A percentile compares a stretch with the other conserved stretches of the same genome.
Conservation (phyloP, 2,113 vertebrate species). For the Scomber scombrus region DNA sequence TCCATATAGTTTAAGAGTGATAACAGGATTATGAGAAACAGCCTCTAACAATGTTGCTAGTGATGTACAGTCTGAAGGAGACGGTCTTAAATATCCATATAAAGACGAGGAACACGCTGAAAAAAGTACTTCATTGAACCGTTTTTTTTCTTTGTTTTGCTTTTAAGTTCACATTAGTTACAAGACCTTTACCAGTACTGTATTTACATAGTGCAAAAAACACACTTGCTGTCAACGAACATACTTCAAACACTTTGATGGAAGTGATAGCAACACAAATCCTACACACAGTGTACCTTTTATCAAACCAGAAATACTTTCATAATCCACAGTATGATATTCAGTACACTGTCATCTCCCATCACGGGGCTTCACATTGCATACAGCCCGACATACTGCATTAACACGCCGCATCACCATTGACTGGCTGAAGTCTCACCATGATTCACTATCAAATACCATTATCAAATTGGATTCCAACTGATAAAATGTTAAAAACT, state of each 20-base stretch:
- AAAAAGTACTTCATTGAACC: constrained; percentile 87
- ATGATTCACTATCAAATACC: constrained; percentile 51
- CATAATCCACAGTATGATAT: constrained; percentile 53
- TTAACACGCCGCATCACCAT: constrained; percentile 16
- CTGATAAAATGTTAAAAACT: constrained; percentile 56
- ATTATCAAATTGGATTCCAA: constrained; percentile 66
- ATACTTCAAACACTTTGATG: constrained; percentile 79
- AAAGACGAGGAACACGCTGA: constrained; percentile 81
- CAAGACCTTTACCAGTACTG: constrained; percentile 87
- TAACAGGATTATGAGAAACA: constrained; percentile 80
- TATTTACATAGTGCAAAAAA: constrained; percentile 98
- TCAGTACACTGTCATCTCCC: constrained; percentile 41
- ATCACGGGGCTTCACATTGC: constrained; percentile 60
- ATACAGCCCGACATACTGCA: constrained; percentile 59
- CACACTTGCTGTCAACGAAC: constrained; percentile 85
- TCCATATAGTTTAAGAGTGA: constrained; percentile 77
- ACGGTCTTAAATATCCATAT: constrained; percentile 79
- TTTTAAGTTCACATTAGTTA: constrained; percentile 90
- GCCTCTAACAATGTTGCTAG: constrained; percentile 76
- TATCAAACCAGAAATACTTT: constrained; percentile 71
- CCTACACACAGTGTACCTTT: constrained; percentile 71
- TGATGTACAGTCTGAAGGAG: constrained; percentile 78
- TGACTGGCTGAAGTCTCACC: constrained; percentile 36
- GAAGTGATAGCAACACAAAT: constrained; percentile 58
- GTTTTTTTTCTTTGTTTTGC: constrained; percentile 58